Evolutionary conservation across 2,797 vertebrate species (phyloP).

Genomic region (Lepus townsendii): DNA sequence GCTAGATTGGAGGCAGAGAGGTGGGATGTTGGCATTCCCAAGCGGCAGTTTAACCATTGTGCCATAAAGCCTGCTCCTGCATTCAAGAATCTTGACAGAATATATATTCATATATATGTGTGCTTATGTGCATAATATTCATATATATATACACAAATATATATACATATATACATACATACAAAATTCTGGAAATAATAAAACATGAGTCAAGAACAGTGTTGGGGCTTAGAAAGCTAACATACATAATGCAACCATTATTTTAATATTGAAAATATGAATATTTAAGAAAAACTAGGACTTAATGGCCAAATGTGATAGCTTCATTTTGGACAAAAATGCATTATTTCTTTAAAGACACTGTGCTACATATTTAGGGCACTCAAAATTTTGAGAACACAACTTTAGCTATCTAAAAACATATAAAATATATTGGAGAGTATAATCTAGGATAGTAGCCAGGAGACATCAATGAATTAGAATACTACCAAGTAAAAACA

Average conservation of each 20-base stretch:
- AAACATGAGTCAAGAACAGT: slow-evolving; percentile 62
- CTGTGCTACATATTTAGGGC: background rate
- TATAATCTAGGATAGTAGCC: background rate
- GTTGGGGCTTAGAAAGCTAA: slow-evolving; percentile 57
- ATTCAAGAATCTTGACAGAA: slow-evolving; percentile 67
- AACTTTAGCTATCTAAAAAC: background rate
- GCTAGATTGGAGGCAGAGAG: too few relatives aligned
- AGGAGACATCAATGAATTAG: background rate
- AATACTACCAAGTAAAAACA: background rate
- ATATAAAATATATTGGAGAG: background rate
- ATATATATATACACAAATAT: background rate
- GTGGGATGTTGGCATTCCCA: too few relatives aligned
- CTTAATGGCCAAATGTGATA: slow-evolving; percentile 17
- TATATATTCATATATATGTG: background rate
- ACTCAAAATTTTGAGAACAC: background rate
- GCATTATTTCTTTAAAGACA: background rate
- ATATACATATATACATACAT: background rate
- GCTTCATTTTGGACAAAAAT: slow-evolving; percentile 38
- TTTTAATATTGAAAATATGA: slow-evolving; percentile 64
- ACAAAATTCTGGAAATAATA: slow-evolving; percentile 67
- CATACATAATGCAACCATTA: background rate
- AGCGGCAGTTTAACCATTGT: too few relatives aligned
- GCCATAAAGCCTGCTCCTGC: too few relatives aligned
- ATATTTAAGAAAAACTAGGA: slow-evolving; percentile 14
- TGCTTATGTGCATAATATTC: background rate